A percentile compares a stretch with the other conserved stretches of the same genome.
Conservation (phyloP, 2,888 invertebrate species). For the Dysmachus trigonus region DNA sequence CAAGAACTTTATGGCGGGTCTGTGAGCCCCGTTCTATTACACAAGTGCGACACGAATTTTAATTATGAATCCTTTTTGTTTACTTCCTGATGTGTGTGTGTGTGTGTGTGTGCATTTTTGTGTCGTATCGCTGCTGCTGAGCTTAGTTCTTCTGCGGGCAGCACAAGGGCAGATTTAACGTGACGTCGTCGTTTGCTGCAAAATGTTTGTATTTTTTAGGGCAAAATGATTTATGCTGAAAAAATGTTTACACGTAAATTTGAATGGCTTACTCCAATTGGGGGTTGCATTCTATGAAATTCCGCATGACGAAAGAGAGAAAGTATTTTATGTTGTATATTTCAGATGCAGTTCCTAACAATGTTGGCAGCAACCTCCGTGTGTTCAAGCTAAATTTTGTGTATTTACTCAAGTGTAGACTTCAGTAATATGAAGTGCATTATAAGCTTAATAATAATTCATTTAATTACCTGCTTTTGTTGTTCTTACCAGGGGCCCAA, state of each 20-base stretch:
- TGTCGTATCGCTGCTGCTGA: not conserved
- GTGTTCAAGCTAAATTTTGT: not conserved
- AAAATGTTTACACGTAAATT: slow-evolving; percentile 13
- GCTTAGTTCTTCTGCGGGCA: slow-evolving; percentile 13
- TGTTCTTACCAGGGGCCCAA: not conserved
- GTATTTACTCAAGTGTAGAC: not conserved
- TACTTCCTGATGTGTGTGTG: slow-evolving; percentile 3
- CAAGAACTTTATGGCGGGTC: slow-evolving; percentile 4
- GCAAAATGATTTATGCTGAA: slow-evolving; percentile 3
- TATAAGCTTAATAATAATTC: not conserved
- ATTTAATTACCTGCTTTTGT: not conserved
- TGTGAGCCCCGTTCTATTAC: slow-evolving; percentile 10
- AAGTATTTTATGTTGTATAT: not conserved
- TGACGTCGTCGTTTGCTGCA: slow-evolving; percentile 13
- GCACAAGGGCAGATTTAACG: slow-evolving; percentile 1
- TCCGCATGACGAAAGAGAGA: not conserved
- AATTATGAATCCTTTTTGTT: slow-evolving; percentile 43
- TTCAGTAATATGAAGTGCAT: not conserved
- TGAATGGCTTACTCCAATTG: not conserved
- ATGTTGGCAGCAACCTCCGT: not conserved
- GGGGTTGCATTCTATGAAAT: not conserved
- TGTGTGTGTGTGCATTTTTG: too few species aligned
- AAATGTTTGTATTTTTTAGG: not conserved
- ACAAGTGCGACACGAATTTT: slow-evolving; percentile 45
- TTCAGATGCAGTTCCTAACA: not conserved